These are phyloP conservation scores for Phlogophora meticulosa DNA, from an alignment of 2,888 invertebrate species.

Conservation along the genomic window DNA sequence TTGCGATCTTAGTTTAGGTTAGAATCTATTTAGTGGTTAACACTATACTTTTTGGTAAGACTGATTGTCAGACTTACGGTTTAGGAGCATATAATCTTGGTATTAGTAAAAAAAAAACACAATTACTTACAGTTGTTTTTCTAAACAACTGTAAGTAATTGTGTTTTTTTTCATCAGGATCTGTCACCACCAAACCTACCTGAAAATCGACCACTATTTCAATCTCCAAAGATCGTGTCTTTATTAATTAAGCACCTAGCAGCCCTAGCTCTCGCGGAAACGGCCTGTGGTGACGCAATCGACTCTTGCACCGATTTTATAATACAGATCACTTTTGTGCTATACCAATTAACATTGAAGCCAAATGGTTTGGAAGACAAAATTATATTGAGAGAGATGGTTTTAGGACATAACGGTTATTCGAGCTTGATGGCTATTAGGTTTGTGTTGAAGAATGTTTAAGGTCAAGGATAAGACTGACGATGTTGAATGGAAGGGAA, in stretches of 20 bases:
- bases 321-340: conserved; percentile 62
- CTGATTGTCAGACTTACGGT: no score
- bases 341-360: conserved; percentile 58
- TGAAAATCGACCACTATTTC: no score
- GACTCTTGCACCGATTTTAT: conserved; percentile 62
- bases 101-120: no score
- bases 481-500: no score
- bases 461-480: neutral
- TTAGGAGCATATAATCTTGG: no score
- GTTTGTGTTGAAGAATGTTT: neutral
- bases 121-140: no score
- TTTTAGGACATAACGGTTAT: neutral
- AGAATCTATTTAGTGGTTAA: no score
- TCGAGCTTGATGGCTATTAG: neutral
- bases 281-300: conserved; percentile 62
- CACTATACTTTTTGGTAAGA: no score
- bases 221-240: neutral
- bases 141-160: no score
- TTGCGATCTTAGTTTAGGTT: no score
- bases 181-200: no score
- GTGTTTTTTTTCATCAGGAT: no score
- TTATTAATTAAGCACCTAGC: conserved; percentile 14
- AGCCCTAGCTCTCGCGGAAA: conserved; percentile 66
- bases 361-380: conserved; percentile 35
- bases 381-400: neutral